Evolutionary conservation across 2,113 vertebrate genomes (phyloP).

Genomic region (Rana temporaria): DNA sequence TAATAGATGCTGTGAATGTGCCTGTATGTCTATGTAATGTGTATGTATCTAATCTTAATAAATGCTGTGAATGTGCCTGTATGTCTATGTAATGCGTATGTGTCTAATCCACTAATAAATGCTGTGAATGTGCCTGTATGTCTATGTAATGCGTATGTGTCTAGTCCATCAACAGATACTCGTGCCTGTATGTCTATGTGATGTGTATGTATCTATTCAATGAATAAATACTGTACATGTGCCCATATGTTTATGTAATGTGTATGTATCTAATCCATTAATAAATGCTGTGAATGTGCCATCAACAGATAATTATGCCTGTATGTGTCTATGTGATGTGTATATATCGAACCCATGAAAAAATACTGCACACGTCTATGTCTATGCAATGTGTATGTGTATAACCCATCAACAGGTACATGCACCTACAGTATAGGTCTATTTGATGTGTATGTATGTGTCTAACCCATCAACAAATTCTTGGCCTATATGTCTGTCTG

Average conservation of each 20-base stretch:
- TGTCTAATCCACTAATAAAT: neutral
- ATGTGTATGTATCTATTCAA: neutral
- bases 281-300: too few species aligned
- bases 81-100: slow-evolving; percentile 59
- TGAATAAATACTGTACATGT: too few species aligned
- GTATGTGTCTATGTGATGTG: too few species aligned
- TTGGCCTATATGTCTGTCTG: neutral
- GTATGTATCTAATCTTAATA: neutral
- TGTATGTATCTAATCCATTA: too few species aligned
- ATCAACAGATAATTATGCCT: neutral
- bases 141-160: too few species aligned
- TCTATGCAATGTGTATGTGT: neutral
- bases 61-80: slow-evolving; percentile 39
- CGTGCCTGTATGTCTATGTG: too few species aligned
- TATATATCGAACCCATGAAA: neutral
- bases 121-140: too few species aligned
- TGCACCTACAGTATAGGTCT: slow-evolving; percentile 62
- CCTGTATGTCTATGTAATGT: neutral
- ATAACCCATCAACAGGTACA: neutral
- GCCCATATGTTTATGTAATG: too few species aligned
- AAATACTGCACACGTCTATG: too few species aligned
- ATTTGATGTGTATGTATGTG: slow-evolving; percentile 2
- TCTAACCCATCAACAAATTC: neutral
- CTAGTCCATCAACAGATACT: neutral
- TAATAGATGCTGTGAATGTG: too few species aligned